Base-by-base conservation (phyloP, 1,140 invertebrate species). In the Thaumetopoea pityocampa region DNA sequence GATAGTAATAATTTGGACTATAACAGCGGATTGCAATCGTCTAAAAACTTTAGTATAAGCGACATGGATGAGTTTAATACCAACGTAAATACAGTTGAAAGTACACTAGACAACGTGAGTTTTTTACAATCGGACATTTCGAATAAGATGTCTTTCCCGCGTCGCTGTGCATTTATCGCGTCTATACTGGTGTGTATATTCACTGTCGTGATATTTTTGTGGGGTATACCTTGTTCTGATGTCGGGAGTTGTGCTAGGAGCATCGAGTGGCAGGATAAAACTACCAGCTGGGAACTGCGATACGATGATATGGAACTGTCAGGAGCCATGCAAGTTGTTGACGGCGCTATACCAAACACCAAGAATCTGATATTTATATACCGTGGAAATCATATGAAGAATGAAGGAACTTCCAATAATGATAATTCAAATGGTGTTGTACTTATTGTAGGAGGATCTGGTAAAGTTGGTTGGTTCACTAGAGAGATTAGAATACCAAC, bases 301-400 rank as follows among this genome's bases (percentile, higher is more conserved):
- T 90, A 92, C 38, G 87, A 91, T 36, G 89, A 89, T 52, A 87
- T 93, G 45, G 92, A 94, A 73, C 65, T 94, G 2, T 89, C 90
- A 35, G 92, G 92, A 5, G 86, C 87, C 17, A 90, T 94, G 4
- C 90, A 91, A 60, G 86, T 93, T 0, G 89, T 93, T 3, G 84
- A 86, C 7, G 89, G 89, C 1, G 64, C 85, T 36, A 85, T 87
- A 45, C 87, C 84, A 43, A 86, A 86, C 64, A 89, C 80, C 51
- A 89, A 80, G 32, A 93, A 92, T 84, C 67, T 94, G 4, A 89
- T 93, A 51, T 89, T 92, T 44, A 88, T 94, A 12, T 89, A 92
- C 55, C 81, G 89, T 50, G 90, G 89, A 2, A 90, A 89, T 66
- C 86, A 87, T 28, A 89, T 90, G 58, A 88, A 86, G 34, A 80